Conservation (phyloP, 53 echinoderm and acorn worm species). For the Temnopleurus reevesii region DNA sequence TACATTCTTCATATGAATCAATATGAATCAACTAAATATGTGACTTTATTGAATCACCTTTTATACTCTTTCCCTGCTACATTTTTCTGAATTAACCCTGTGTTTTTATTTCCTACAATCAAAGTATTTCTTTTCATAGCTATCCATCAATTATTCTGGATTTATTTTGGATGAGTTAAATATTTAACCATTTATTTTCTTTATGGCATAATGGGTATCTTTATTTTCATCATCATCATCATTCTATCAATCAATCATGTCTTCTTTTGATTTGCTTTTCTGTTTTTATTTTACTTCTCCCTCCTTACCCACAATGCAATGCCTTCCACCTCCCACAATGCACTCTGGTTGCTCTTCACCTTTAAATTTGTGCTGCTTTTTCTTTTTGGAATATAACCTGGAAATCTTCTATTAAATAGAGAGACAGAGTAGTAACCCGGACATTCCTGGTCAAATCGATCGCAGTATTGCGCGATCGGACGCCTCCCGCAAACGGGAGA, state of each 20-base stretch:
- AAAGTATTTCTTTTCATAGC: slow-evolving; percentile 10
- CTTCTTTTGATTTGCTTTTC: slow-evolving; percentile 31
- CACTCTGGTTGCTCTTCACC: neutral
- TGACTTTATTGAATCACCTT: too few relatives aligned
- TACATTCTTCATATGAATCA: neutral
- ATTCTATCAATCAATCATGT: neutral
- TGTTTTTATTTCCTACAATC: neutral
- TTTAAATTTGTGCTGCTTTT: too few relatives aligned
- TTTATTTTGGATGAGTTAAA: slow-evolving; percentile 49
- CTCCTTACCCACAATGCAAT: slow-evolving; percentile 6
- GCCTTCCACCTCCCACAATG: slow-evolving; percentile 34
- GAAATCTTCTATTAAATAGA: neutral
- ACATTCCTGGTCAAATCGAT: neutral
- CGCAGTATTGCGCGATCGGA: slow-evolving; percentile 8
- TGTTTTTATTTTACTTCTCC: neutral
- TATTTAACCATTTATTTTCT: slow-evolving; percentile 23
- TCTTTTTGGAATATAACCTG: neutral
- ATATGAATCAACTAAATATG: neutral
- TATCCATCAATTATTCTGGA: neutral
- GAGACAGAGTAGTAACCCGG: slow-evolving; percentile 49
- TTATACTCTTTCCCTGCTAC: too few relatives aligned
- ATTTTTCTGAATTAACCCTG: neutral
- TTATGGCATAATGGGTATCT: slow-evolving; percentile 29
- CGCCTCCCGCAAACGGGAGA: slow-evolving; percentile 44
- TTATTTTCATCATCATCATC: slow-evolving; percentile 15